Evolutionary conservation across 2,797 vertebrate species (phyloP), one percentile per base, ranked within the genome.

Genomic region (Mormyrus proboscirostris): DNA sequence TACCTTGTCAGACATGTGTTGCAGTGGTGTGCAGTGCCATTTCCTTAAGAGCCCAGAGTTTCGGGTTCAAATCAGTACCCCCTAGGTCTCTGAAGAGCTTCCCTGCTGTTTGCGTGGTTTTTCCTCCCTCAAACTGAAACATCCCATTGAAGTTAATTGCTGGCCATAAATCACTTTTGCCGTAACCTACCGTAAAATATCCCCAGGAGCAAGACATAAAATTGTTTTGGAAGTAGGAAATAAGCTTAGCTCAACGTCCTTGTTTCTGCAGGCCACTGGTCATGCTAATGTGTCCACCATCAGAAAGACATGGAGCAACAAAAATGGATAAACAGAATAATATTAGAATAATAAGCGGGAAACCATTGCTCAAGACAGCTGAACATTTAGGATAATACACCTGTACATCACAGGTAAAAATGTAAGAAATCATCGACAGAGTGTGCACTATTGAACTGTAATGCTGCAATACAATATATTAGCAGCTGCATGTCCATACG

Each of bases 171-270:
- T 76, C 14, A 41, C 69, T 33, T 76, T 76, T 38, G 12, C 59
- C 69, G 69, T 41, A 76, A 76, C 69, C 33, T 76, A 76, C 69
- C 69, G 69, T 76, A 82, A 47, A 47, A 82, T 47, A 44, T 82
- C 76, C 19, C 76, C 76, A 82, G 41, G 76, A 82, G 41, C 76
- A 82, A 82, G 76, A 47, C 76, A 82, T 82, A 82, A 82, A 47
- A 47, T 47, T 82, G 76, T 82, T 47, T 47, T 82, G 76, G 38
- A 47, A 44, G 76, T 82, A 44, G 41, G 76, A 82, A 82, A 82
- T 44, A 82, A 47, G 76, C 69, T 76, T 76, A 76, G 69, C 16
- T 38, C 76, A 82, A 47, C 76, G 22, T 44, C 41, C 38, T 82
- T 44, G 41, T 44, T 47, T 82, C 76, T 82, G 76, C 41, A 82